Base-by-base conservation (phyloP, 2,113 vertebrate species). In the Lepus americanus region DNA sequence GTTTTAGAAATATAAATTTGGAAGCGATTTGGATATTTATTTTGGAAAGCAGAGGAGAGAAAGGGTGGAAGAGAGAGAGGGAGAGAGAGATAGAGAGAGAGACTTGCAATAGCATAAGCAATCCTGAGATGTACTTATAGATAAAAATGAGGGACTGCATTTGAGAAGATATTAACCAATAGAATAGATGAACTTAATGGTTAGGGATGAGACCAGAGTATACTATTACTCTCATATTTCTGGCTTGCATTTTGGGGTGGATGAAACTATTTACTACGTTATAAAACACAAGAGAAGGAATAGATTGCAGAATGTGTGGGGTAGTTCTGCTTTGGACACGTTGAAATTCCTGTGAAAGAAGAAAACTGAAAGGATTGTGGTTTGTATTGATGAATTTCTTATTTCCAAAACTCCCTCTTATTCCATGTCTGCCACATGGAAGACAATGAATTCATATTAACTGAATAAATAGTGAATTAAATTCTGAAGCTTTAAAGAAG, bases 281-380 rank as follows among this genome's bases (percentile, higher is more conserved):
- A 69, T 72, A 80, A 84, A 91, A 70, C 61, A 79, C 25, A 76
- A 79, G 53, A 61, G 51, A 73, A 74, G 14, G 29, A 69, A 80
- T 1, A 77, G 82, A 63, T 69, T 63, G 4, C 36, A 90, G 76
- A 33, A 77, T 29, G 36, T 59, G 9, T 29, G 11, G 5, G 10
- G 13, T 23, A 82, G 78, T 29, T 94, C 14, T 72, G 39, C 51
- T 89, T 87, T 70, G 23, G 20, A 53, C 8, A 80, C 84, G 9
- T 29, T 93, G 87, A 88, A 94, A 91, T 76, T 4, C 51, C 55
- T 29, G 8, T 36, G 44, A 85, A 94, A 66, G 13, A 76, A 92
- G 61, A 64, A 69, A 87, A 94, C 87, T 82, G 44, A 83, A 76
- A 72, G 10, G 63, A 61, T 81, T 22, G 74, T 81, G 80, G 27